Conservation (phyloP, 2,113 vertebrate genomes). For the Nothoprocta pentlandii region DNA sequence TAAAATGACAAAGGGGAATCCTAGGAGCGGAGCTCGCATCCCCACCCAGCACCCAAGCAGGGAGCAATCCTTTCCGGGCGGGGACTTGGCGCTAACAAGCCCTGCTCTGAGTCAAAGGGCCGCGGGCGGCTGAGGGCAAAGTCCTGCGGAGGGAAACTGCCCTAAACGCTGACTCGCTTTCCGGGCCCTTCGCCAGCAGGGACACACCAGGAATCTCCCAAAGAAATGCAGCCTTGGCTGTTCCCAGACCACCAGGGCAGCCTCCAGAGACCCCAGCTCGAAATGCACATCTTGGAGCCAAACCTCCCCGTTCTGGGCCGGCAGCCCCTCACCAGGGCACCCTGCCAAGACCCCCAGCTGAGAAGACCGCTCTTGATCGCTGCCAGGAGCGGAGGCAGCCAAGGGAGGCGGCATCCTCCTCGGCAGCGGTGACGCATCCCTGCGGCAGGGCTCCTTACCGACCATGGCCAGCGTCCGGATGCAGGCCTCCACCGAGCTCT, state of each 20-base stretch:
- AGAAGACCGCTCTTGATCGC: accelerated
- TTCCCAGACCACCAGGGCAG: neutral
- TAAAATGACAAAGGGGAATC: conserved; percentile 26
- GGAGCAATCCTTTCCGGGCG: neutral
- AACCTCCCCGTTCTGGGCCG: neutral
- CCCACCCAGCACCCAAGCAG: conserved; percentile 8
- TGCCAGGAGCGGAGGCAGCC: neutral
- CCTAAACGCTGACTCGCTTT: neutral
- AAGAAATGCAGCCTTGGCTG: neutral
- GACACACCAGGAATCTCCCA: conserved; percentile 17
- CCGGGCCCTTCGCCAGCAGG: neutral
- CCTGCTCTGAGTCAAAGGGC: conserved; percentile 2
- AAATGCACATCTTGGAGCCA: accelerated
- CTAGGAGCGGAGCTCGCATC: neutral
- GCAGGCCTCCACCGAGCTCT: conserved; percentile 89
- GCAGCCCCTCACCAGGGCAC: accelerated
- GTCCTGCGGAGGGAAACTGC: conserved; percentile 9
- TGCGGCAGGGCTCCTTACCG: conserved; percentile 73
- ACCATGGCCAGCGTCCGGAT: conserved; percentile 93
- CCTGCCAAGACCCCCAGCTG: neutral
- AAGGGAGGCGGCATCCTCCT: neutral
- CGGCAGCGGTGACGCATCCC: accelerated
- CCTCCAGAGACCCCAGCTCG: neutral
- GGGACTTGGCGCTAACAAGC: conserved; percentile 44
- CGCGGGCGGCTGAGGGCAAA: conserved; percentile 5